These are phyloP conservation scores for Paguma larvata DNA, from an alignment of 2,797 vertebrate species.

Conservation along the genomic window DNA sequence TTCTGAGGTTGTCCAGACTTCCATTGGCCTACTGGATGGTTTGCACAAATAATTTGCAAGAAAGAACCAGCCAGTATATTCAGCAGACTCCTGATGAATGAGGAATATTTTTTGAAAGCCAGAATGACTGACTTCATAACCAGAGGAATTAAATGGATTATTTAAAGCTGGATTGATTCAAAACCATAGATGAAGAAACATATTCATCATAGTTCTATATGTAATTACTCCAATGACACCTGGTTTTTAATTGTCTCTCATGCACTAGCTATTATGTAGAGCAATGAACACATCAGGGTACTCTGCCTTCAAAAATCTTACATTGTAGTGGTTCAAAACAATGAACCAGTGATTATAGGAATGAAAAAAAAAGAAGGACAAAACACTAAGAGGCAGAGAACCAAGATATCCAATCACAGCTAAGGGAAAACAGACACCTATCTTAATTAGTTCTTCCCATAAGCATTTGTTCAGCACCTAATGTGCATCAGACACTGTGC, in stretches of 20 bases:
- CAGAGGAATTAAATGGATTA: neutral
- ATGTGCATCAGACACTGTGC: neutral
- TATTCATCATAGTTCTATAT: neutral
- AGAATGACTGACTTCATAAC: neutral
- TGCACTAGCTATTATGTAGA: neutral
- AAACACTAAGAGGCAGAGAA: neutral
- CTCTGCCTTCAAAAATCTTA: neutral
- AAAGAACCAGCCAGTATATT: neutral
- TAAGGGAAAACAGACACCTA: neutral
- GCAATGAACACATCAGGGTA: neutral
- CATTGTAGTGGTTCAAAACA: neutral
- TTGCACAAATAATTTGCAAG: neutral
- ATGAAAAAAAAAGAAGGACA: neutral
- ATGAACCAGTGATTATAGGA: neutral
- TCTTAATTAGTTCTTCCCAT: neutral
- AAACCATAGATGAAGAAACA: neutral
- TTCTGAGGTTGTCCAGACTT: neutral
- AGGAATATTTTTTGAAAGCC: neutral
- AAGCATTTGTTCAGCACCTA: neutral
- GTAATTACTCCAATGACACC: neutral
- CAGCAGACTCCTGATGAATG: neutral
- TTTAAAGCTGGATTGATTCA: neutral
- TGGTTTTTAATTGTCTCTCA: neutral
- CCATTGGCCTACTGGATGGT: neutral
- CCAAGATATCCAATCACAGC: neutral